These are phyloP conservation scores for Drosophila nigrodunni DNA, from an alignment of 1,140 invertebrate species.

Conservation along the genomic window DNA sequence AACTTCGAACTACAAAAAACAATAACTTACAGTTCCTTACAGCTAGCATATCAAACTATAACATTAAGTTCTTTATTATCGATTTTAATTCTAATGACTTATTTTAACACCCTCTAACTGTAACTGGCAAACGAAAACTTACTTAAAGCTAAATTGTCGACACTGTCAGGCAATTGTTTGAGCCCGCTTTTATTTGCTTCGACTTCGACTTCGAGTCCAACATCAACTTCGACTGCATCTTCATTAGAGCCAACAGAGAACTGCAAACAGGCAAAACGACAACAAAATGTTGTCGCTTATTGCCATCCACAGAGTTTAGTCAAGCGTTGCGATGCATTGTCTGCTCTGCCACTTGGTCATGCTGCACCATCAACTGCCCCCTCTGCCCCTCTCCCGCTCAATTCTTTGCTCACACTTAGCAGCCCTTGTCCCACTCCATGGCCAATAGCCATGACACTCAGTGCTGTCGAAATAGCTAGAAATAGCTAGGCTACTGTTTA, in stretches of 20 bases:
- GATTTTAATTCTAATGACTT: too few relatives aligned
- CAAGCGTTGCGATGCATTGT: conserved; percentile 56
- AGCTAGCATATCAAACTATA: too few relatives aligned
- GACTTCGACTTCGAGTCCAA: conserved; percentile 6
- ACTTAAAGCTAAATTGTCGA: conserved; percentile 12
- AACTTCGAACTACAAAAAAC: too few relatives aligned
- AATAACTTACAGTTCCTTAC: too few relatives aligned
- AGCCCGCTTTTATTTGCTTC: conserved; percentile 30
- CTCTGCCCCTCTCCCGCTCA: background rate
- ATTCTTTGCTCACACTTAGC: background rate
- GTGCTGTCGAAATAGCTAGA: too few relatives aligned
- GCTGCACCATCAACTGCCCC: conserved; percentile 2
- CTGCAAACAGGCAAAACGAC: conserved; percentile 11
- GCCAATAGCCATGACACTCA: conserved; percentile 54
- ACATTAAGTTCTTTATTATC: too few relatives aligned
- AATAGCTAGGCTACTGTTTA: too few relatives aligned
- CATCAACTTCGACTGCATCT: conserved; percentile 45
- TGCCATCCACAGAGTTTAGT: conserved; percentile 57
- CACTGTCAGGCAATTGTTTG: background rate
- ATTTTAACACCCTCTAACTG: background rate
- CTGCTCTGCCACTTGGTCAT: conserved; percentile 26
- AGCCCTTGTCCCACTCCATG: background rate
- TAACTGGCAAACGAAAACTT: background rate
- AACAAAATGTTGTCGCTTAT: conserved; percentile 41
- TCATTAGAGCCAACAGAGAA: conserved; percentile 63